Percentiles rank a stretch among this genome's conserved stretches.
phyloP scores from a whole-genome alignment of 2,113 vertebrate species.

The Eulacestoma nigropectus region DNA sequence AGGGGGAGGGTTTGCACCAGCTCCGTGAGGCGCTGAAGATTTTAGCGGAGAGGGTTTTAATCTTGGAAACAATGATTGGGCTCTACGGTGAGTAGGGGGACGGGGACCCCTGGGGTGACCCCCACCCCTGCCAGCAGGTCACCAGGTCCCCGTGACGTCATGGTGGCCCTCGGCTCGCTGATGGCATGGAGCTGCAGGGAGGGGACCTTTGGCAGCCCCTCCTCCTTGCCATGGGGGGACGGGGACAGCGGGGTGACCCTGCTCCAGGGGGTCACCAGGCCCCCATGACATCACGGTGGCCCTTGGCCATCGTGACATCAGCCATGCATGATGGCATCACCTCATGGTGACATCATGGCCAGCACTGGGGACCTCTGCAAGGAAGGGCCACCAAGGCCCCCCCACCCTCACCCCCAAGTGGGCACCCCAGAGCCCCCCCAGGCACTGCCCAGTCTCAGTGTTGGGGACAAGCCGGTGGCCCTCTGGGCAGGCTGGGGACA shows the following conservation, averaged over 20 bases:
- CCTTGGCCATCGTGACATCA: not conserved
- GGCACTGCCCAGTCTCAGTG: not conserved
- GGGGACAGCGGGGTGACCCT: not conserved
- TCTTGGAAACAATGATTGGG: constrained; percentile 99
- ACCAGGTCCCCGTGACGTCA: rapidly evolving
- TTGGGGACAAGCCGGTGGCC: not conserved
- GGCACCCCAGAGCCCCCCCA: not conserved
- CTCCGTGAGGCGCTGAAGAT: constrained; percentile 99
- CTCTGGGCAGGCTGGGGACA: not conserved
- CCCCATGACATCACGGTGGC: not conserved
- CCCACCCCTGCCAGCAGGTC: not conserved
- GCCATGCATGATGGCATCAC: not conserved
- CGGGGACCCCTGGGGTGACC: not conserved
- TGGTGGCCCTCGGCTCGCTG: not conserved
- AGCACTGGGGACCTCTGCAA: not conserved
- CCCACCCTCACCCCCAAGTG: not conserved
- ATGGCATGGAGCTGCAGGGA: not conserved
- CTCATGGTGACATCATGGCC: not conserved
- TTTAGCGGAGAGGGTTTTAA: constrained; percentile 99
- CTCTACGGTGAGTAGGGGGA: constrained; percentile 95
- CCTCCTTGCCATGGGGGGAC: rapidly evolving
- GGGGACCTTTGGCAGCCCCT: not conserved
- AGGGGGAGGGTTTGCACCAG: constrained; percentile 99
- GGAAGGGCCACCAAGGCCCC: not conserved
- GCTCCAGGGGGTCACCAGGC: not conserved